Evolutionary conservation across 2,888 invertebrate genomes (phyloP), one percentile per base, ranked within the genome.

Genomic region (Thalpophila matura): DNA sequence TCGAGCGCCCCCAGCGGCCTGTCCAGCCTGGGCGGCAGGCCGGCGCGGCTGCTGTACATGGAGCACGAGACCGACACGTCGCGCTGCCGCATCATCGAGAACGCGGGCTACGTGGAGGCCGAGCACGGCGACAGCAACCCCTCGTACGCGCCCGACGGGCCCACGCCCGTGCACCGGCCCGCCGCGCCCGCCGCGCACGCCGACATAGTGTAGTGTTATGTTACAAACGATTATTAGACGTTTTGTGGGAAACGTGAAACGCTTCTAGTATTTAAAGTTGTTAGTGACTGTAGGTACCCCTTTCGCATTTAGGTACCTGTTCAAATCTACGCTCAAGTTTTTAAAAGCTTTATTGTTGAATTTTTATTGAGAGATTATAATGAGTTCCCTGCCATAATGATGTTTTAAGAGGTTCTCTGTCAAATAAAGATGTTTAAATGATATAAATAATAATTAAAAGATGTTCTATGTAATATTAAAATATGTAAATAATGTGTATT

Each of bases 331-430:
- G 95, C 94, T 94, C 94, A 94, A 94, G 85, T 92, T 93, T 91
- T 88, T 89, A 88, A 92, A 92, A 87, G 95, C 94, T 94, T 94
- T 93, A 94, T 91, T 93, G 92, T 94, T 94, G 83, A 87, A 84
- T 86, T 91, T 91, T 93, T 90, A 91, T 92, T 90, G 79, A 90
- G 83, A 90, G 85, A 91, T 93, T 94, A 86, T 93, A 90, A 90
- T 94, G 82, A 89, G 89, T 94, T 93, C 82, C 86, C 87, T 86
- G 93, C 91, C 88, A 86, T 90, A 86, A 90, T 38, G 79, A 89
- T 88, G 86, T 86, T 89, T 84, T 87, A 87, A 85, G 81, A 88
- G 85, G 85, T 91, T 89, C 83, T 92, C 87, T 90, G 85, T 91
- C 87, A 81, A 76, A 82, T 80, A 69, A 77, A 89, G 77, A 90